Conservation (phyloP, 1,140 invertebrate genomes). For the Caenorhabditis brenneri region DNA sequence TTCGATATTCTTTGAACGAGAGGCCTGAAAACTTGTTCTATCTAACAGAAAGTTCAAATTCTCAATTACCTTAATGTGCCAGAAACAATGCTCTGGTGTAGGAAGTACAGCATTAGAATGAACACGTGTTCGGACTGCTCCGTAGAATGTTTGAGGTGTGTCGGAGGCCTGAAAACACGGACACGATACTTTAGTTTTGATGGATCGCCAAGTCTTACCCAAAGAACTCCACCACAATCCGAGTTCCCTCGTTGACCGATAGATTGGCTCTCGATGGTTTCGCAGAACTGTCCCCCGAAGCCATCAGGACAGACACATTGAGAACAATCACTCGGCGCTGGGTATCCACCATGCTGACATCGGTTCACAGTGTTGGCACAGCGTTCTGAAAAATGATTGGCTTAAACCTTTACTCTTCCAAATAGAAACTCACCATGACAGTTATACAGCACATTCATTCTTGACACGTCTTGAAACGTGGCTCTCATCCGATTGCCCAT, state of each 20-base stretch:
- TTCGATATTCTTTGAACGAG: not conserved
- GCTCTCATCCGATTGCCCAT: constrained; percentile 25
- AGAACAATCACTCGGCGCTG: not conserved
- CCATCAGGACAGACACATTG: constrained; percentile 26
- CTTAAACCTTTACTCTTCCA: not conserved
- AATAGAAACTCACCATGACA: constrained; percentile 15
- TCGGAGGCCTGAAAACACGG: not conserved
- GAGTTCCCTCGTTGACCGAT: not conserved
- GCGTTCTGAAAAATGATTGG: not conserved
- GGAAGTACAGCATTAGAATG: not conserved
- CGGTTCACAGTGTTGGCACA: not conserved
- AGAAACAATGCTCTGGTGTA: constrained; percentile 12
- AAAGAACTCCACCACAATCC: constrained; percentile 9
- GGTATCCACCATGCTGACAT: constrained; percentile 1
- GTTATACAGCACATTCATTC: constrained; percentile 29
- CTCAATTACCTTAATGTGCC: not conserved
- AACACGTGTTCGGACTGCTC: not conserved
- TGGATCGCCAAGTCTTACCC: not conserved
- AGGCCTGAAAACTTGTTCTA: not conserved
- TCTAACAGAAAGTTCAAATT: not conserved
- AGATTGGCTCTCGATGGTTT: constrained; percentile 2
- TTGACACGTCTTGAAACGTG: constrained; percentile 27
- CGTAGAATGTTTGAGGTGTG: constrained; percentile 8
- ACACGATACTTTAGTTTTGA: not conserved
- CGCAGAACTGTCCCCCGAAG: not conserved